Base-by-base conservation (phyloP, 2,797 vertebrate genomes). In the Manis javanica region DNA sequence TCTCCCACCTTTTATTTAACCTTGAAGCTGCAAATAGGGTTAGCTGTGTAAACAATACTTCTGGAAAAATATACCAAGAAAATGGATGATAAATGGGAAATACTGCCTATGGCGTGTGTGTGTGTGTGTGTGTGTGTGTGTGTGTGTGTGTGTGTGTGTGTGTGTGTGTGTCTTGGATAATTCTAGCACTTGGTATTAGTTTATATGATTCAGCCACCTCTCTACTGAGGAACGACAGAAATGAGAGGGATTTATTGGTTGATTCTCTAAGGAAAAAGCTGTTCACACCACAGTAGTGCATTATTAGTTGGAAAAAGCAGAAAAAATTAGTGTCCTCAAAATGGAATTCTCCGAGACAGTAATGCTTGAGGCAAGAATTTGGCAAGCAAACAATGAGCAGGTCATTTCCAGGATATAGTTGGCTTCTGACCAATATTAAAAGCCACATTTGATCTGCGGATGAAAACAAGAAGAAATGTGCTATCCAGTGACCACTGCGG, bases 371-470 rank as follows among this genome's bases (percentile, higher is more conserved):
- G 90, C 68, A 86, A 71, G 82, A 86, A 68, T 87, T 94, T 87
- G 94, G 82, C 91, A 96, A 84, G 66, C 64, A 74, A 95, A 87
- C 86, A 78, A 42, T 1, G 34, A 92, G 66, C 95, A 72, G 95
- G 92, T 93, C 79, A 87, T 89, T 81, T 97, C 77, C 86, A 93
- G 78, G 74, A 91, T 88, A 42, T 24, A 37, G 79, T 26, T 97
- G 96, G 75, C 78, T 78, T 26, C 90, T 72, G 63, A 95, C 82
- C 49, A 94, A 4, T 90, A 55, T 93, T 86, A 82, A 90, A 95
- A 96, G 75, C 77, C 90, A 96, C 61, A 39, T 55, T 81, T 75
- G 68, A 66, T 93, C 75, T 84, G 37, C 68, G 77, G 68, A 37
- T 71, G 75, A 87, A 95, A 95, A 84, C 7, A 53, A 90, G 87